Evolutionary conservation across 53 echinoderm and acorn worm species (phyloP).

Genomic region (Mesocentrotus franciscanus): DNA sequence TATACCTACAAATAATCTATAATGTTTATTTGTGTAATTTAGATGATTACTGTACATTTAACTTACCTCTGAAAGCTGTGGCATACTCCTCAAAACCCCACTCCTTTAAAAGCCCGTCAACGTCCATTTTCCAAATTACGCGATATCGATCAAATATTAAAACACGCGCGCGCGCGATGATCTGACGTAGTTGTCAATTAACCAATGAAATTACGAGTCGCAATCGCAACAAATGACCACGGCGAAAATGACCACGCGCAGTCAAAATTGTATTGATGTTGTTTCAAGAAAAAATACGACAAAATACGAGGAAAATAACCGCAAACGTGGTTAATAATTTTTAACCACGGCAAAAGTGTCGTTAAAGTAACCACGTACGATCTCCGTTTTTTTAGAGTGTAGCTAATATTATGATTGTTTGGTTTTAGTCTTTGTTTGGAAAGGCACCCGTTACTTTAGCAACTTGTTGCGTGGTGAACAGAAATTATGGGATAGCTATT

Average conservation of each 20-base stretch:
- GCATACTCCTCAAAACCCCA: constrained; percentile 55
- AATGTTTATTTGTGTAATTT: constrained; percentile 45
- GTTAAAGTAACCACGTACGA: constrained; percentile 27
- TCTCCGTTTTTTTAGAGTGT: constrained; percentile 25
- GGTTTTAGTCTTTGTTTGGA: too few species aligned
- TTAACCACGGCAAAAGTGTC: constrained; percentile 51
- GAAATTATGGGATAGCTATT: too few species aligned
- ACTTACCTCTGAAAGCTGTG: constrained; percentile 43
- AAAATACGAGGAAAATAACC: constrained; percentile 36
- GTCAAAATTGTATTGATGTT: constrained; percentile 40
- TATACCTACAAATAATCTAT: constrained; percentile 48
- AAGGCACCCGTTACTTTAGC: too few species aligned
- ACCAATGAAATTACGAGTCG: constrained; percentile 26
- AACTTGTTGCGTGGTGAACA: too few species aligned
- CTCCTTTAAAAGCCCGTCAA: constrained; percentile 36
- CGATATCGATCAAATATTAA: constrained; percentile 23
- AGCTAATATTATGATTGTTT: too few species aligned
- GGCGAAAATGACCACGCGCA: constrained; percentile 37
- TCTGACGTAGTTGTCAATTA: constrained; percentile 53
- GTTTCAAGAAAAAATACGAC: constrained; percentile 32
- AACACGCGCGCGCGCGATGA: constrained; percentile 2
- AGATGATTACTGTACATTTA: constrained; percentile 29
- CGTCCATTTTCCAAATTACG: constrained; percentile 61
- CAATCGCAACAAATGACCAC: constrained; percentile 38
- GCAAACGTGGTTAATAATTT: constrained; percentile 47